Evolutionary conservation across 2,888 invertebrate genomes (phyloP), one percentile per base, ranked within the genome.

Genomic region (Cetonia aurata): DNA sequence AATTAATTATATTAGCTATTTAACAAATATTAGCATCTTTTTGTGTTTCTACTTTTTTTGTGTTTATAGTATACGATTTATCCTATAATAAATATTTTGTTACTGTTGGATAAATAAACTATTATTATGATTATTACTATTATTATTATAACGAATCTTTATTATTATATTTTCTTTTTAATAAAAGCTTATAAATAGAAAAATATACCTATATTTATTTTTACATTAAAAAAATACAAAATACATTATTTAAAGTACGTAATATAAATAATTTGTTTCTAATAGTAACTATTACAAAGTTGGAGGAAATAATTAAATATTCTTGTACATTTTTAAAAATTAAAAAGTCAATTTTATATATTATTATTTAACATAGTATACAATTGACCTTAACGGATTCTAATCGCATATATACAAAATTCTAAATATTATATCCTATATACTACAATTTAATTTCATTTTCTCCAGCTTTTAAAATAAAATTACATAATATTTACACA

Each of bases 171-270:
- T 44, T 50, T 50, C 17, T 50, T 13, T 3, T 9, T 2, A 41
- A 56, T 56, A 41, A 57, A 41, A 41, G 4, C n/a, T 1, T 13
- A 9, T 8, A 41, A 37, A 17, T 57, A 57, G 42, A 59, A 59
- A 59, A 59, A 59, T 59, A 59, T n/a, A 59, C 12, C 25, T 44
- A 59, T 59, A 46, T 25, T 59, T 59, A 44, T 59, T 44, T 59
- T 59, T 59, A 44, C 44, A 59, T 9, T 59, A 59, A 3, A 59
- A 59, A 59, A 44, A 25, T 44, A 42, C n/a, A 59, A 44, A 42
- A 46, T 9, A 46, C 25, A 4, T 4, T 1, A 3, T 25, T 25
- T 4, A 25, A 25, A 25, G 25, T 25, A 25, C 25, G 3, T 3
- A 44, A 3, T 3, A 44, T 44, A 10, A 1, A 44, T 13, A 3